A percentile compares a stretch with the other conserved stretches of the same genome.
These are phyloP conservation scores for Conopomorpha cramerella DNA, from an alignment of 1,140 invertebrate species.

Conservation along the genomic window DNA sequence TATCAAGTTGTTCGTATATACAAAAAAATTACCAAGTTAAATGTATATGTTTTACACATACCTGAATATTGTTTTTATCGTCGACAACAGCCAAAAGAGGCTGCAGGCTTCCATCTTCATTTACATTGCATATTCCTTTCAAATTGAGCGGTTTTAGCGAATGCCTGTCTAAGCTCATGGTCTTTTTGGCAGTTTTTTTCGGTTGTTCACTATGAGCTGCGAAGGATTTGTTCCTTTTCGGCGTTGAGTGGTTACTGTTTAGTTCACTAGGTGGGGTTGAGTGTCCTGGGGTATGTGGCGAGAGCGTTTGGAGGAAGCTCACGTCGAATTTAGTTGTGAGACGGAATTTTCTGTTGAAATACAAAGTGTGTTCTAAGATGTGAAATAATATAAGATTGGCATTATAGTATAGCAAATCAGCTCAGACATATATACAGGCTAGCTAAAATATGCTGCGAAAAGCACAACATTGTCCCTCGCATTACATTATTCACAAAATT, in stretches of 20 bases:
- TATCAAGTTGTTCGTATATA: too few species aligned
- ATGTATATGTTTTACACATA: too few species aligned
- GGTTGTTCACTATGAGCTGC: slow-evolving; percentile 13
- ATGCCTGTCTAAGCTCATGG: slow-evolving; percentile 35
- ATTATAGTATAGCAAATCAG: too few species aligned
- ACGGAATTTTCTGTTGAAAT: slow-evolving; percentile 32
- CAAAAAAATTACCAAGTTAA: too few species aligned
- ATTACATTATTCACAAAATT: too few species aligned
- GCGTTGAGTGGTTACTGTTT: slow-evolving; percentile 16
- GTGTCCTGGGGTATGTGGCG: slow-evolving; percentile 18
- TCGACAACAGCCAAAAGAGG: slow-evolving; percentile 40
- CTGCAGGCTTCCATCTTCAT: slow-evolving; percentile 16
- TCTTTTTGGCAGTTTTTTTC: slow-evolving; percentile 18
- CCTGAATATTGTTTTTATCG: slow-evolving; percentile 48
- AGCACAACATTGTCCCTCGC: too few species aligned
- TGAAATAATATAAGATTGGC: neutral
- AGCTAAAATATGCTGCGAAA: too few species aligned
- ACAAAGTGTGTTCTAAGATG: neutral
- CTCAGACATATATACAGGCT: too few species aligned
- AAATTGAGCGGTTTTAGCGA: slow-evolving; percentile 37
- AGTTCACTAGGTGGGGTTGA: slow-evolving; percentile 9
- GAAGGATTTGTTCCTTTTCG: slow-evolving; percentile 31
- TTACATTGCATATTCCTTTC: slow-evolving; percentile 33
- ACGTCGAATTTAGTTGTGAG: slow-evolving; percentile 44
- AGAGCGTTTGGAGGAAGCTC: slow-evolving; percentile 22